phyloP scores from a whole-genome alignment of 2,888 invertebrate genomes.

The Hemistola chrysoprasaria region DNA sequence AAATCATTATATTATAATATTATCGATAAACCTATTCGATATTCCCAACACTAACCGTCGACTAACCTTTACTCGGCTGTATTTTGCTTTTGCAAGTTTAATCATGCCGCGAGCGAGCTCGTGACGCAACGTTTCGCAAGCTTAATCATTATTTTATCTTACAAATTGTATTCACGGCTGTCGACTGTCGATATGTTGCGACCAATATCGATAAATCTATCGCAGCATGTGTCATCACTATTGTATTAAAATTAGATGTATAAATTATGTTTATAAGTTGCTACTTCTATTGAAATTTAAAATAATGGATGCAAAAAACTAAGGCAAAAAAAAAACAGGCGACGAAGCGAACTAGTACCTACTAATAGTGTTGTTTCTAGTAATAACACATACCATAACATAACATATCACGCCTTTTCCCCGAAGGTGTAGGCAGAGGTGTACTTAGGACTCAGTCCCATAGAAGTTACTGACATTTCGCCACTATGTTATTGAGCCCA shows the following conservation, averaged over 20 bases:
- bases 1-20: conserved; percentile 3
- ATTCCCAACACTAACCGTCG: conserved; percentile 44
- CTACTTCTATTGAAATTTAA: too few species aligned
- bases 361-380: too few species aligned
- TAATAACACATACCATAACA: too few species aligned
- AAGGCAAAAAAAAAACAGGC: too few species aligned
- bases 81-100: conserved; percentile 81
- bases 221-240: conserved; percentile 47
- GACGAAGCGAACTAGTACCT: too few species aligned
- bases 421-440: too few species aligned
- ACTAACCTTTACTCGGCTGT: conserved; percentile 78
- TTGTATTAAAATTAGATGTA: conserved; percentile 13
- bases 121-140: conserved; percentile 80
- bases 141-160: conserved; percentile 79
- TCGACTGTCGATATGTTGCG: conserved; percentile 48
- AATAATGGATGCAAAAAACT: too few species aligned
- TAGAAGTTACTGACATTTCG: too few species aligned
- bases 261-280: too few species aligned
- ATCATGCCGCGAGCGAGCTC: conserved; percentile 73
- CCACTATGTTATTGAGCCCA: too few species aligned
- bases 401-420: too few species aligned
- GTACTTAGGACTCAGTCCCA: too few species aligned
- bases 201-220: conserved; percentile 37
- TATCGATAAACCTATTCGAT: conserved; percentile 33
- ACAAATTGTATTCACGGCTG: conserved; percentile 78